These are phyloP conservation scores for Cepaea hortensis DNA, from an alignment of 2,888 invertebrate species.

Conservation along the genomic window DNA sequence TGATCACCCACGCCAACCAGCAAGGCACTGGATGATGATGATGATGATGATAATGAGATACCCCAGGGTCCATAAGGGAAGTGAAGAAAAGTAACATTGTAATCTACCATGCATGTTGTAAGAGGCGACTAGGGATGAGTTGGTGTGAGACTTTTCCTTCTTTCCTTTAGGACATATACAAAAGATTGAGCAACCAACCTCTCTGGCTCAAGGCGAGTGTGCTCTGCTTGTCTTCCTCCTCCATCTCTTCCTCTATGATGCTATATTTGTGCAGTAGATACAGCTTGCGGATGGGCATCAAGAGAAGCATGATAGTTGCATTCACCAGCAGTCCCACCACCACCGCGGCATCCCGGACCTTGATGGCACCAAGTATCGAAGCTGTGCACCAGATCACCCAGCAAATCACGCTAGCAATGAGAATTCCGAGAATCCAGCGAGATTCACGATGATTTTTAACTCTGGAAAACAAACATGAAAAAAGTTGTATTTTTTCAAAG, in stretches of 20 bases:
- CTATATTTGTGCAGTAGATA: constrained; percentile 70
- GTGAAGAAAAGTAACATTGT: too few species aligned
- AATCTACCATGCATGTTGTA: too few species aligned
- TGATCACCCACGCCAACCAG: too few species aligned
- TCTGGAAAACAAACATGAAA: constrained; percentile 22
- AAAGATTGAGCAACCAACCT: constrained; percentile 17
- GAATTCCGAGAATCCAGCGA: constrained; percentile 76
- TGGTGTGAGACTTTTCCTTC: too few species aligned
- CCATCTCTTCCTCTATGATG: constrained; percentile 63
- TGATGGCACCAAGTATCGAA: constrained; percentile 69
- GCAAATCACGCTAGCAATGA: constrained; percentile 70
- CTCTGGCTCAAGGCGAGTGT: constrained; percentile 32
- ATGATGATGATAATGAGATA: too few species aligned
- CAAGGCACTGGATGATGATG: too few species aligned
- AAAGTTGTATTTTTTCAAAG: not conserved
- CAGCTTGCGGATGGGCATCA: constrained; percentile 76
- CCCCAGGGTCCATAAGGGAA: too few species aligned
- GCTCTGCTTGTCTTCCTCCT: constrained; percentile 46
- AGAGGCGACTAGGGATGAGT: too few species aligned
- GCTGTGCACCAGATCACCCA: constrained; percentile 76
- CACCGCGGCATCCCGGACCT: constrained; percentile 74
- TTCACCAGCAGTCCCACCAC: constrained; percentile 75
- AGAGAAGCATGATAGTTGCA: constrained; percentile 74
- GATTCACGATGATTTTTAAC: constrained; percentile 75
- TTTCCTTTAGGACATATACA: not conserved